These are phyloP conservation scores for Platalea minor DNA, from an alignment of 2,797 vertebrate genomes.

Conservation along the genomic window DNA sequence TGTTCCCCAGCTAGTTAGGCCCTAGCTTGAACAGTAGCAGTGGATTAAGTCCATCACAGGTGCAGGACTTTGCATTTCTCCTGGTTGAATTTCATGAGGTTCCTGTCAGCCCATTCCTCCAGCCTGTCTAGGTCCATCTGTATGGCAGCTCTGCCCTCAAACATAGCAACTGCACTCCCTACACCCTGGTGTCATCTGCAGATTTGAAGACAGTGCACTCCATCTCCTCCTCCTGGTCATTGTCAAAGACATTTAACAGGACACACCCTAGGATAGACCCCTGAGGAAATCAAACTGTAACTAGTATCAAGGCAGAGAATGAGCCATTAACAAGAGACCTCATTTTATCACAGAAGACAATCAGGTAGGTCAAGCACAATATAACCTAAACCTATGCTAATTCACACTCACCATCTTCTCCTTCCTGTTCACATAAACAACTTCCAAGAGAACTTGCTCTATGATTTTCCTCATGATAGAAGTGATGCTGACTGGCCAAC, in stretches of 20 bases:
- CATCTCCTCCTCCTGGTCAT: background rate
- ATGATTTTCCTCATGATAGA: background rate
- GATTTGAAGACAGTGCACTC: background rate
- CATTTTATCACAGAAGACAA: background rate
- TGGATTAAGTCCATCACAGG: background rate
- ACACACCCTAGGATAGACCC: background rate
- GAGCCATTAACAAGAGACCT: background rate
- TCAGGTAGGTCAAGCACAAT: background rate
- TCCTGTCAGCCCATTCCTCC: background rate
- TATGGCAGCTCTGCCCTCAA: background rate
- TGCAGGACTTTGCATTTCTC: background rate
- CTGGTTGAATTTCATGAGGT: background rate
- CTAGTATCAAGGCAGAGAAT: background rate
- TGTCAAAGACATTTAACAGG: background rate
- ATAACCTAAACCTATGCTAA: background rate
- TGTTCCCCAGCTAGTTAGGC: background rate
- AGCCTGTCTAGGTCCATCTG: background rate
- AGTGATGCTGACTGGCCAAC: background rate
- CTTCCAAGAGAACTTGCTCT: background rate
- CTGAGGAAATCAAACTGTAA: background rate
- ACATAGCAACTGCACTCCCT: background rate
- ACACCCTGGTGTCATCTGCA: background rate
- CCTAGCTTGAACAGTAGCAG: background rate
- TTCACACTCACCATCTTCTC: background rate
- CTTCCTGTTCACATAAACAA: background rate